Evolutionary conservation across 2,113 vertebrate genomes (phyloP).

Genomic region (Dissostichus mawsoni): DNA sequence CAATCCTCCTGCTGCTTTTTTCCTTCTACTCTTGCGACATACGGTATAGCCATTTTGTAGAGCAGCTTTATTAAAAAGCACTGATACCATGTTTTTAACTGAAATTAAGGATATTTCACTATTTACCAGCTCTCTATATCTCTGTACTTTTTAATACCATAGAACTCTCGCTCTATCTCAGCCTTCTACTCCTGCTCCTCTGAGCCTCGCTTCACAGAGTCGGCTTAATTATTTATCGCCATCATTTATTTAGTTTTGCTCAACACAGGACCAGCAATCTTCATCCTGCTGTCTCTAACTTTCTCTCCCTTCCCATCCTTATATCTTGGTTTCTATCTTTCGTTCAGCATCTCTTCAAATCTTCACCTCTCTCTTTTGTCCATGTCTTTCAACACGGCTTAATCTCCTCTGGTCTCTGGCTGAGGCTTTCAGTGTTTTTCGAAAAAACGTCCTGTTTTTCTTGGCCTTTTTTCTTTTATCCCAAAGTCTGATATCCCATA

Average conservation of each 20-base stretch:
- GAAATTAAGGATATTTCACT: constrained; percentile 35
- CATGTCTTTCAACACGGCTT: constrained; percentile 30
- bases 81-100: constrained; percentile 4
- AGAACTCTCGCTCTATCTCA: constrained; percentile 42
- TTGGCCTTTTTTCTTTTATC: neutral
- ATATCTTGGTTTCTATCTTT: constrained; percentile 36
- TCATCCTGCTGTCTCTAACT: constrained; percentile 62
- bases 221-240: constrained; percentile 77
- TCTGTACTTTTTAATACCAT: constrained; percentile 53
- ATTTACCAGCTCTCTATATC: constrained; percentile 42
- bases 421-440: constrained; percentile 15
- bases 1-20: neutral
- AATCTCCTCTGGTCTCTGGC: constrained; percentile 15
- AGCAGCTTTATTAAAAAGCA: constrained; percentile 10
- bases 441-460: constrained; percentile 15
- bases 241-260: constrained; percentile 82
- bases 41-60: neutral
- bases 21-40: neutral
- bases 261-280: constrained; percentile 74
- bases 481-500: neutral
- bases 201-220: constrained; percentile 73
- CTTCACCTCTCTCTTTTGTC: constrained; percentile 25
- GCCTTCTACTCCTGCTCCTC: constrained; percentile 50
- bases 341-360: constrained; percentile 30
- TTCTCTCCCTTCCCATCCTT: constrained; percentile 21